Conservation (phyloP, 2,113 vertebrate genomes). For the Pterocles orientalis region DNA sequence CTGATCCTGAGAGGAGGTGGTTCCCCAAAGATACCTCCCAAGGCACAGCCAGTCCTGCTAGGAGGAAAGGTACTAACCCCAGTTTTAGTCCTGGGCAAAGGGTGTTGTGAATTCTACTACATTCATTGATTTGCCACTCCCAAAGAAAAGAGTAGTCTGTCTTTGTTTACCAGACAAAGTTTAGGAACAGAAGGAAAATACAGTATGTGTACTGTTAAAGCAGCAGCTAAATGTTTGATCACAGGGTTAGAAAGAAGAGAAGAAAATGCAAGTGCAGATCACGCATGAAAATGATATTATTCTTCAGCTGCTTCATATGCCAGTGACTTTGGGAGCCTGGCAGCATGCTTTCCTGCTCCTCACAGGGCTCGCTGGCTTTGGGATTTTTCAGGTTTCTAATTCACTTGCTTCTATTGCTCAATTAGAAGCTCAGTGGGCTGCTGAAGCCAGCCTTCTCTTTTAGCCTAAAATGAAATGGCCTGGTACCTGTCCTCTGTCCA, state of each 20-base stretch:
- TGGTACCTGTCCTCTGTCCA: too few species aligned
- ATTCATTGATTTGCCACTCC: not conserved
- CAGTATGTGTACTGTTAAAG: not conserved
- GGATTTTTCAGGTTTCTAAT: not conserved
- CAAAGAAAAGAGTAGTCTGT: not conserved
- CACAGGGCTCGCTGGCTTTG: rapidly evolving
- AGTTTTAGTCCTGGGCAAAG: not conserved
- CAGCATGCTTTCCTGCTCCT: not conserved
- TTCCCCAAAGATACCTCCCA: not conserved
- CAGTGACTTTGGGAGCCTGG: not conserved
- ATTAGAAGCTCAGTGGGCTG: not conserved
- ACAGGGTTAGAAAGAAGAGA: not conserved
- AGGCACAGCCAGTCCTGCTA: not conserved
- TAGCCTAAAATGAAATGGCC: not conserved
- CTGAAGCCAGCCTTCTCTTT: not conserved
- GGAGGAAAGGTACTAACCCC: not conserved
- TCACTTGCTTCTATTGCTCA: not conserved
- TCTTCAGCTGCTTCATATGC: not conserved
- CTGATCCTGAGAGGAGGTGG: not conserved
- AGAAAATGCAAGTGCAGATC: not conserved
- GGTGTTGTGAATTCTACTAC: not conserved
- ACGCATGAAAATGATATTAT: not conserved
- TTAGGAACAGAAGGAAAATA: slow-evolving; percentile 14
- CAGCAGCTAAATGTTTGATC: not conserved
- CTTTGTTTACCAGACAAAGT: not conserved